phyloP scores from a whole-genome alignment of 2,113 vertebrate genomes.

The Hippocampus comes region DNA sequence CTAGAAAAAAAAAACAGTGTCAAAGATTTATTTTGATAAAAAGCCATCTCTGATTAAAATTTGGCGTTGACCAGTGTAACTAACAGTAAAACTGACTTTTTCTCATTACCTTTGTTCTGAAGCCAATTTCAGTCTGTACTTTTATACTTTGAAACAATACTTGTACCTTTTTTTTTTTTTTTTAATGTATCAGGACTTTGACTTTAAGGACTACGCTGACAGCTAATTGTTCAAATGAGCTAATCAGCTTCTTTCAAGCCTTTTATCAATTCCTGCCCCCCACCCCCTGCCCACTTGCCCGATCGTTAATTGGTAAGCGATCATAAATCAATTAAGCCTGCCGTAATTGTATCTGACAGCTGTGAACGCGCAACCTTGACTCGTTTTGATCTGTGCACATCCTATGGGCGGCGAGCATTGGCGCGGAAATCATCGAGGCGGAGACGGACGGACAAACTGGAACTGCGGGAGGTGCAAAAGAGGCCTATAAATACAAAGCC shows the following conservation, averaged over 20 bases:
- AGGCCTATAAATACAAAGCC: conserved; percentile 64
- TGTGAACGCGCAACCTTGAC: neutral
- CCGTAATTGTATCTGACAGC: neutral
- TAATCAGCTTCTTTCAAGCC: neutral
- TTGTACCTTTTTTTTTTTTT: neutral
- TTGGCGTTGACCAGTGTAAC: no score
- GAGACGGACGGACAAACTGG: conserved; percentile 31
- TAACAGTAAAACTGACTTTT: no score
- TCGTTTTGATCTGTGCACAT: neutral
- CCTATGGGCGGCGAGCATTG: neutral
- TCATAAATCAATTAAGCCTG: neutral
- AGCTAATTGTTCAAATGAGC: conserved; percentile 1
- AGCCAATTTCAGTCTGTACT: neutral
- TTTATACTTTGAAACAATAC: neutral
- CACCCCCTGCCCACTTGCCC: neutral
- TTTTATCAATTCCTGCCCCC: neutral
- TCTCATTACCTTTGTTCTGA: no score
- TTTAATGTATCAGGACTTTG: neutral
- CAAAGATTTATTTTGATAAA: no score
- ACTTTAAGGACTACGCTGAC: neutral
- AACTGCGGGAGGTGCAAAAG: conserved; percentile 19
- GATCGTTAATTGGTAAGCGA: neutral
- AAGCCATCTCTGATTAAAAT: neutral
- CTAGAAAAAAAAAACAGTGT: no score
- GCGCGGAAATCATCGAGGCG: neutral